Evolutionary conservation across 2,797 vertebrate species (phyloP).

Genomic region (Hydrocynus forskahlii): DNA sequence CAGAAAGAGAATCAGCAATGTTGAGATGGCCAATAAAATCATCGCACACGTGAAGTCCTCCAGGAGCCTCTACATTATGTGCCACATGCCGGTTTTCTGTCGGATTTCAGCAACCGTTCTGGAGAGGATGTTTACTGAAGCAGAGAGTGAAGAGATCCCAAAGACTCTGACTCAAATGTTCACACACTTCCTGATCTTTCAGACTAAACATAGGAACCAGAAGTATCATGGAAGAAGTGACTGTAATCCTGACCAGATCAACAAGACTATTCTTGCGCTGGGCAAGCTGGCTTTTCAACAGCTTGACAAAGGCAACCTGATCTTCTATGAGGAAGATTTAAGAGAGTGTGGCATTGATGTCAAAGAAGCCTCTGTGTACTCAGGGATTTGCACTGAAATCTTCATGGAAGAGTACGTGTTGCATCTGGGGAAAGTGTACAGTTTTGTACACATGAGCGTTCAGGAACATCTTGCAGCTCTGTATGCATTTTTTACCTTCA

Average conservation of each 20-base stretch:
- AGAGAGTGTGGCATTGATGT: not conserved
- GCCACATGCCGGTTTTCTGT: not conserved
- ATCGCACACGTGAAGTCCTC: not conserved
- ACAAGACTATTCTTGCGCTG: not conserved
- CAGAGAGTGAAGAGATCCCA: not conserved
- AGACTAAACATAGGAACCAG: not conserved
- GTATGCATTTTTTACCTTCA: not conserved
- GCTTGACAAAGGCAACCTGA: not conserved
- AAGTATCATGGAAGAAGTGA: not conserved
- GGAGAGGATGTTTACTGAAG: not conserved
- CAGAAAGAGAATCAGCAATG: not conserved
- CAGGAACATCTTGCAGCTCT: conserved; percentile 15
- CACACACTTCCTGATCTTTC: not conserved
- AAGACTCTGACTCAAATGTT: not conserved
- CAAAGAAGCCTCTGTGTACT: conserved; percentile 9
- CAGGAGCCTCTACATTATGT: conserved; percentile 10
- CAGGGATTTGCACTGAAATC: not conserved
- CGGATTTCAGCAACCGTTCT: not conserved
- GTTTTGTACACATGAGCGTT: conserved; percentile 1
- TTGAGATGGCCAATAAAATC: not conserved
- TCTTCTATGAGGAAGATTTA: not conserved
- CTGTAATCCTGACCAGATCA: not conserved
- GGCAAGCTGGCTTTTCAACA: conserved; percentile 7
- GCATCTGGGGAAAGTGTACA: not conserved
- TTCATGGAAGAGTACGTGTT: conserved; percentile 11